Percentiles rank a stretch among this genome's conserved stretches.
phyloP scores from a whole-genome alignment of 2,113 vertebrate genomes.

The Acrocephalus kingi region DNA sequence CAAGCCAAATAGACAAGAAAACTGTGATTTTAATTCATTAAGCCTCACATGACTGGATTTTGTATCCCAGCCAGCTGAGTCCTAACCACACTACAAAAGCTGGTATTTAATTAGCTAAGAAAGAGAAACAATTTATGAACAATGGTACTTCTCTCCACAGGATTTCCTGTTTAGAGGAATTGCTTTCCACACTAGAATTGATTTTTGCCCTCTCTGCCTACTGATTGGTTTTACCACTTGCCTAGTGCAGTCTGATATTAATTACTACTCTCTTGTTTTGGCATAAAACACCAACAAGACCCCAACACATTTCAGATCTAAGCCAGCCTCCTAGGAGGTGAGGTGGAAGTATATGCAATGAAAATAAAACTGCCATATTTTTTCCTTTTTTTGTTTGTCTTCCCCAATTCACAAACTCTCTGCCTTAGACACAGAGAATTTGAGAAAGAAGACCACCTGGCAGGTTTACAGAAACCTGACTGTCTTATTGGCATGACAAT shows the following conservation, averaged over 20 bases:
- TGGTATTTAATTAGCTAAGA: constrained; percentile 15
- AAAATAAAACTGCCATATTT: neutral
- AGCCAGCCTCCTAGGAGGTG: neutral
- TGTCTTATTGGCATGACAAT: neutral
- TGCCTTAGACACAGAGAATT: neutral
- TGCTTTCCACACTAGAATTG: neutral
- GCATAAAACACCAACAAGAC: neutral
- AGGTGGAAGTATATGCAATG: neutral
- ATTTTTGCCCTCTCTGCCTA: constrained; percentile 14
- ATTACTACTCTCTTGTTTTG: neutral
- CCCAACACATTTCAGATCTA: neutral
- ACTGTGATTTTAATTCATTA: constrained; percentile 23
- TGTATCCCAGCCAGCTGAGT: neutral
- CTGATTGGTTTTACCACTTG: neutral
- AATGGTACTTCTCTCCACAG: constrained; percentile 7
- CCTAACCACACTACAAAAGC: neutral
- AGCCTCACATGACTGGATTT: constrained; percentile 13
- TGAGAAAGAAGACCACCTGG: neutral
- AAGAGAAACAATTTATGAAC: constrained; percentile 12
- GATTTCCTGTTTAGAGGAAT: constrained; percentile 42
- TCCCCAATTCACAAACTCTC: neutral
- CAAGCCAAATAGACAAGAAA: constrained; percentile 10
- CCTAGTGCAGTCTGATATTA: neutral
- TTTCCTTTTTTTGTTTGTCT: neutral
- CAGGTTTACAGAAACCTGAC: neutral